phyloP scores from a whole-genome alignment of 2,113 vertebrate species.

The Alces alces region DNA sequence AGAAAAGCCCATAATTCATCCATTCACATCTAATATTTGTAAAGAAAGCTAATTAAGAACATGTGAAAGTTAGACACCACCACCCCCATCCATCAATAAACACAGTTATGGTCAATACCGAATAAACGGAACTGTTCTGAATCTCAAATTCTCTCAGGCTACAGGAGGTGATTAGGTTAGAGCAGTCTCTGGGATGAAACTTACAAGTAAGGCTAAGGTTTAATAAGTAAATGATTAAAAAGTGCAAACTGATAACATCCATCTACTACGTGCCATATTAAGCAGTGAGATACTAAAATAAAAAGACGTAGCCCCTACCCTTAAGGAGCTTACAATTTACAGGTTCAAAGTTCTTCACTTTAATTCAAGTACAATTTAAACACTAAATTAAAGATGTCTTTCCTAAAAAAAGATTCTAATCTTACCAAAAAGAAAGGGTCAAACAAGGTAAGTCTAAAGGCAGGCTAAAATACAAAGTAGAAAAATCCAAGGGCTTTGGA shows the following conservation, averaged over 20 bases:
- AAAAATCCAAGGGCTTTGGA: not conserved
- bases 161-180: not conserved
- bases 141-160: not conserved
- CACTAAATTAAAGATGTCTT: not conserved
- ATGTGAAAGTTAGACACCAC: not conserved
- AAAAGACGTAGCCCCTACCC: not conserved
- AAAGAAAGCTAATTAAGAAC: not conserved
- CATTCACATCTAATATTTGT: not conserved
- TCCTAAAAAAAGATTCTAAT: constrained; percentile 2
- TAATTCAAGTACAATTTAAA: constrained; percentile 35
- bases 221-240: constrained; percentile 5
- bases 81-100: not conserved
- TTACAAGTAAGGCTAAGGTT: not conserved
- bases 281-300: not conserved
- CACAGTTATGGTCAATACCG: not conserved
- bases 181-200: not conserved
- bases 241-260: not conserved
- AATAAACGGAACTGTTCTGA: not conserved
- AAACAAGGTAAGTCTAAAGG: not conserved
- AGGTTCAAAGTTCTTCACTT: not conserved
- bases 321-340: not conserved
- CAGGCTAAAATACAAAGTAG: not conserved
- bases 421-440: constrained; percentile 8
- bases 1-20: not conserved
- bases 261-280: not conserved